phyloP scores from a whole-genome alignment of 2,797 vertebrate genomes.

The Otus scops region DNA sequence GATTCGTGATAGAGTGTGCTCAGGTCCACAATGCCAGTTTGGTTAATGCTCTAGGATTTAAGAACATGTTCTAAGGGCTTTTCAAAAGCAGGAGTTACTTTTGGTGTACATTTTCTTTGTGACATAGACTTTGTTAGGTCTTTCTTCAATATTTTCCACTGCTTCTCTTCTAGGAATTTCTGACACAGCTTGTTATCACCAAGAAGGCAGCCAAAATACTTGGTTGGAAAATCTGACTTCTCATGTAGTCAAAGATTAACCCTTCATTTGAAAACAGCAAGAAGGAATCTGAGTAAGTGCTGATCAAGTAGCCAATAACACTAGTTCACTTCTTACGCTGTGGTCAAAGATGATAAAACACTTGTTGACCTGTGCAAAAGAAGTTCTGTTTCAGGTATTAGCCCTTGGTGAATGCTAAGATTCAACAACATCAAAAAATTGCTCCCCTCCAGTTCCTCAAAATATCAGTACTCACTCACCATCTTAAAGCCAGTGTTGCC shows the following conservation, averaged over 20 bases:
- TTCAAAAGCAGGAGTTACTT: background rate
- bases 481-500: background rate
- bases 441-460: background rate
- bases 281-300: background rate
- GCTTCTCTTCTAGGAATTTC: slow-evolving; percentile 60
- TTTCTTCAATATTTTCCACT: slow-evolving; percentile 61
- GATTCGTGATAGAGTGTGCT: background rate
- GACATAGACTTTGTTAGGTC: slow-evolving; percentile 14
- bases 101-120: background rate
- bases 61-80: background rate
- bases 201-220: background rate
- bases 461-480: background rate
- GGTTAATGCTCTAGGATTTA: background rate
- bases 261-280: background rate
- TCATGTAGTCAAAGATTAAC: background rate
- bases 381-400: background rate
- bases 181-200: slow-evolving; percentile 57
- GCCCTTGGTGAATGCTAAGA: background rate
- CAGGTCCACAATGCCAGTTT: background rate
- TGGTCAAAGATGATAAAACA: background rate
- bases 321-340: background rate
- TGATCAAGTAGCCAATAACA: background rate
- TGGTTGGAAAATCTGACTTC: background rate
- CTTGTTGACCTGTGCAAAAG: background rate
- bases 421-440: background rate